Evolutionary conservation across 2,888 invertebrate species (phyloP).

Genomic region (Rhimphoctona megacephalus): DNA sequence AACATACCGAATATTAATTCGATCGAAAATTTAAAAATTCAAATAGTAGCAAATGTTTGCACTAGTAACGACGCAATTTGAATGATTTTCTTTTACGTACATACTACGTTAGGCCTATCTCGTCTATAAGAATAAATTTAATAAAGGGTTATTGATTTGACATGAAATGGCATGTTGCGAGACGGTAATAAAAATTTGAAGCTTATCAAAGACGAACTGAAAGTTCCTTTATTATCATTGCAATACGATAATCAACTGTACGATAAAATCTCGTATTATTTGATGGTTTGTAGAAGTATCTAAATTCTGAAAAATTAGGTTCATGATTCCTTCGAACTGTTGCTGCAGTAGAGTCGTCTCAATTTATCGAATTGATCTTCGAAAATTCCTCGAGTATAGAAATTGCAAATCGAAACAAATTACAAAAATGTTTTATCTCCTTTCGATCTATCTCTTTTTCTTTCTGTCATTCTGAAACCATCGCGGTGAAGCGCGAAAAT

Average conservation of each 20-base stretch:
- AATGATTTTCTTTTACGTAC: neutral
- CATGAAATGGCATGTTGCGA: neutral
- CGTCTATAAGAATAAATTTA: neutral
- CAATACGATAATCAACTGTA: neutral
- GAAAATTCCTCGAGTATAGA: neutral
- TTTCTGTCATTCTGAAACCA: neutral
- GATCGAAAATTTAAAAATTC: neutral
- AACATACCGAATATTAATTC: neutral
- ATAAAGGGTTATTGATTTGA: neutral
- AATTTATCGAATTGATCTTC: neutral
- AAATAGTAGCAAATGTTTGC: neutral
- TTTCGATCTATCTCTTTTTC: neutral
- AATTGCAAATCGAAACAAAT: neutral
- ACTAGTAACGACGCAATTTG: neutral
- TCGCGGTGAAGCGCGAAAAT: slow-evolving; percentile 1
- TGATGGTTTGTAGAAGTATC: neutral
- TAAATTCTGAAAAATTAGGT: neutral
- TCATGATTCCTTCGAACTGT: neutral
- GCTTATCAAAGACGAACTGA: neutral
- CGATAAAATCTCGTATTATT: neutral
- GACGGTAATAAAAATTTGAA: neutral
- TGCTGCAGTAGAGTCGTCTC: neutral
- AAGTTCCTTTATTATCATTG: neutral
- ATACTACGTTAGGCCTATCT: neutral
- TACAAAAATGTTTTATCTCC: neutral